Evolutionary conservation across 2,888 invertebrate genomes (phyloP).

Genomic region (Piscicola geometra): DNA sequence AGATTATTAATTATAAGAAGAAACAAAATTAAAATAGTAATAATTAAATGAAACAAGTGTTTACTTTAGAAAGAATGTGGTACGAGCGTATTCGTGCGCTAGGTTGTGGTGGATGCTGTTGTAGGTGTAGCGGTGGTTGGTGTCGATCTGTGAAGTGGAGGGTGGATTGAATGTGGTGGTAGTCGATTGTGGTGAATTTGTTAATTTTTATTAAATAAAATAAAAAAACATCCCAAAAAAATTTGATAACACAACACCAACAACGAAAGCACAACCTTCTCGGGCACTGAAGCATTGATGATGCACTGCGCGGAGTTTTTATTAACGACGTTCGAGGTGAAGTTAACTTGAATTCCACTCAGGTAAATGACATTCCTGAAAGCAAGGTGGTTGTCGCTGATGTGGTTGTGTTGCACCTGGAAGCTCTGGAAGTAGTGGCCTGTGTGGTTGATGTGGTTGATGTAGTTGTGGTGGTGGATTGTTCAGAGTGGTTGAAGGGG

Average conservation of each 20-base stretch:
- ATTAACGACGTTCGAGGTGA: conserved; percentile 66
- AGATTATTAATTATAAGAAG: too few species aligned
- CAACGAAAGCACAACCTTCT: too few species aligned
- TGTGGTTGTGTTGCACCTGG: conserved; percentile 82
- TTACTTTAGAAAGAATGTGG: conserved; percentile 82
- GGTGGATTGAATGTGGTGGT: neutral
- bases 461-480: too few species aligned
- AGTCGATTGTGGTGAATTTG: neutral
- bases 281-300: conserved; percentile 42
- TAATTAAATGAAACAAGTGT: neutral
- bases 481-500: too few species aligned
- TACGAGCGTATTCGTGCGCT: conserved; percentile 48
- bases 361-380: conserved; percentile 73
- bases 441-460: conserved; percentile 14
- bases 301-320: conserved; percentile 42
- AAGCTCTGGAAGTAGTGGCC: conserved; percentile 78
- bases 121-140: conserved; percentile 40
- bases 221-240: neutral
- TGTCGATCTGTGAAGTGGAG: conserved; percentile 36
- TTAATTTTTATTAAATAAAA: neutral
- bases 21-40: too few species aligned
- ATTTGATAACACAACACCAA: too few species aligned
- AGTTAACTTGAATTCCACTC: conserved; percentile 52
- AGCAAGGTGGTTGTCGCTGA: conserved; percentile 76
- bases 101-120: conserved; percentile 62